Evolutionary conservation across 1,140 invertebrate genomes (phyloP).

Genomic region (Coelopa frigida): DNA sequence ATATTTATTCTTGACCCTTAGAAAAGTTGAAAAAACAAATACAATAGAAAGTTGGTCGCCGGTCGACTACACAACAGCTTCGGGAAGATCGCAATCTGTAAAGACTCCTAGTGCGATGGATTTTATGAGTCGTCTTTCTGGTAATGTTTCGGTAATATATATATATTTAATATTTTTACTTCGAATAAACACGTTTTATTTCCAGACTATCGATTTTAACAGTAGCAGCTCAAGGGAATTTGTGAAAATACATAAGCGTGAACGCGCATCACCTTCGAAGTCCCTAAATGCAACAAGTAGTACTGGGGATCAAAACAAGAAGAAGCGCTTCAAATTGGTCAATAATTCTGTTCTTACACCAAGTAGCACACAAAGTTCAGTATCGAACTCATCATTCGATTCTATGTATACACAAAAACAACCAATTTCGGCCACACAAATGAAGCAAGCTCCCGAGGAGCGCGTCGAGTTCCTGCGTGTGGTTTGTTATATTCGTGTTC

Average conservation of each 20-base stretch:
- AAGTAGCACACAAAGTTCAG: too few species aligned
- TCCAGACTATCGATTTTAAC: conserved; percentile 30
- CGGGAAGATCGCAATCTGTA: conserved; percentile 31
- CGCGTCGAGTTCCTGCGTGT: conserved; percentile 42
- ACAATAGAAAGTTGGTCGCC: conserved; percentile 45
- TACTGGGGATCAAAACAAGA: conserved; percentile 11
- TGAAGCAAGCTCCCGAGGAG: conserved; percentile 19
- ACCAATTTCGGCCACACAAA: background rate
- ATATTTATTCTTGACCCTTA: conserved; percentile 6
- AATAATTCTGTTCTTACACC: conserved; percentile 10
- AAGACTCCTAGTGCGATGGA: conserved; percentile 47
- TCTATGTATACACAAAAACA: too few species aligned
- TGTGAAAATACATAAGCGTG: conserved; percentile 38
- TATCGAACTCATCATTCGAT: too few species aligned
- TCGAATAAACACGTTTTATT: too few species aligned
- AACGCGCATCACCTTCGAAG: conserved; percentile 31
- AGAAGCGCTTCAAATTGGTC: conserved; percentile 34
- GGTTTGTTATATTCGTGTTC: background rate
- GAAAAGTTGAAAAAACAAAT: conserved; percentile 48
- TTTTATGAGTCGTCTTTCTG: conserved; percentile 51
- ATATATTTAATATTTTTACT: background rate
- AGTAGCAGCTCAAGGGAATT: conserved; percentile 8
- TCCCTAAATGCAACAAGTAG: too few species aligned
- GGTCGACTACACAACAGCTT: conserved; percentile 38
- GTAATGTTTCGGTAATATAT: conserved; percentile 27